These are phyloP conservation scores for Corydoras sp. DNA, from an alignment of 2,113 vertebrate species.

Conservation along the genomic window DNA sequence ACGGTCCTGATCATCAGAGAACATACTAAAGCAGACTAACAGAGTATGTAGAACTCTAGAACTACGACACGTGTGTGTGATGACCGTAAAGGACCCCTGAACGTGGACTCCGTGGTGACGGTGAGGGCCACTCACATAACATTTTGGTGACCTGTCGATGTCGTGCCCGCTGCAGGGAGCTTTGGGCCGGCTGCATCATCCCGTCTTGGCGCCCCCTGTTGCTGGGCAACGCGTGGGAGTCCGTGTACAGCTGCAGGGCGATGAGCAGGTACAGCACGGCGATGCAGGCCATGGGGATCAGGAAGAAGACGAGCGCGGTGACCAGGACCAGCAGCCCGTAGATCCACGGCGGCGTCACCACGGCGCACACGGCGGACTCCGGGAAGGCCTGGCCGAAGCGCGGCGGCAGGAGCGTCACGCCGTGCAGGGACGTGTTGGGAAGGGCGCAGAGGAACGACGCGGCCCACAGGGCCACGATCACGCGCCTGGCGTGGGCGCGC, in stretches of 20 bases:
- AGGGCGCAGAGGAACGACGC: constrained; percentile 62
- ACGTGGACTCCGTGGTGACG: too few relatives aligned
- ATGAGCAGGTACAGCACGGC: constrained; percentile 64
- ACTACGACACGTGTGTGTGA: too few relatives aligned
- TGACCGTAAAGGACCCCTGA: too few relatives aligned
- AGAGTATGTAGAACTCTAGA: too few relatives aligned
- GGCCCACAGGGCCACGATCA: constrained; percentile 57
- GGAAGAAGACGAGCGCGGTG: constrained; percentile 56
- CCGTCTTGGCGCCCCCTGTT: constrained; percentile 30
- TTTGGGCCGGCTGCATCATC: constrained; percentile 16
- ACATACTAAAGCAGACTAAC: too few relatives aligned
- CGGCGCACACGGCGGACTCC: constrained; percentile 53
- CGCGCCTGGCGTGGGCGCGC: constrained; percentile 56
- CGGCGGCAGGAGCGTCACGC: constrained; percentile 43
- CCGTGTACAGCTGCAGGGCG: constrained; percentile 50
- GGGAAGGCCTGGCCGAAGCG: constrained; percentile 54
- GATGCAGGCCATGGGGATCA: constrained; percentile 64
- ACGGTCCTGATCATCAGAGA: too few relatives aligned
- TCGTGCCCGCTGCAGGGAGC: constrained; percentile 50
- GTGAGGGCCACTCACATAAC: constrained; percentile 55
- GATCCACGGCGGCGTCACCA: constrained; percentile 36
- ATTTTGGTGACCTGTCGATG: constrained; percentile 69
- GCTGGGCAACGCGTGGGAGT: constrained; percentile 28
- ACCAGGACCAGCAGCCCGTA: constrained; percentile 46
- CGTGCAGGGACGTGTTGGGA: constrained; percentile 66